Conservation (phyloP, 2,113 vertebrate species). For the Chunga burmeisteri region DNA sequence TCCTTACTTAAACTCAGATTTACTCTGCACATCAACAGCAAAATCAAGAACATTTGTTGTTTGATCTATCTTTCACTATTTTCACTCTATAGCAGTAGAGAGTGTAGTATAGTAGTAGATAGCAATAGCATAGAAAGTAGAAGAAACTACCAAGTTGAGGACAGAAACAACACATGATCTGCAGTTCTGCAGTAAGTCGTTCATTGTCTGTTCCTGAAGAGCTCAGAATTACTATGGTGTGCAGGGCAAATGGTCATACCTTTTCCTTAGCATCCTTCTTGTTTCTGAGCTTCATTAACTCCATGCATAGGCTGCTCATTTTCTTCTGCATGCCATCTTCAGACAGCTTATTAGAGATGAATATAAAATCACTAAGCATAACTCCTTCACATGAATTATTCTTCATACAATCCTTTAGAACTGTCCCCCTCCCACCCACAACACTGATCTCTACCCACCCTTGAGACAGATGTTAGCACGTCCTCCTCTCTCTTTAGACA, state of each 20-base stretch:
- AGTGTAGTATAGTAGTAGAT: too few relatives aligned
- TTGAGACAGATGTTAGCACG: fast-evolving
- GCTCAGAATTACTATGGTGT: not conserved
- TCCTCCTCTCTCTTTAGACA: not conserved
- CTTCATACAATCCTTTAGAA: not conserved
- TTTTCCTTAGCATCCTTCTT: constrained; percentile 85
- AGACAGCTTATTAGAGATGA: constrained; percentile 77
- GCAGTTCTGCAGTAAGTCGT: not conserved
- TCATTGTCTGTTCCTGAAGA: not conserved
- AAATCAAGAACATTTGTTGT: not conserved
- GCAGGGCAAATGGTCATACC: constrained; percentile 32
- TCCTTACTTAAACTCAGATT: not conserved
- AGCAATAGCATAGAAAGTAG: not conserved
- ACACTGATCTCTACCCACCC: not conserved
- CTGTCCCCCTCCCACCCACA: fast-evolving
- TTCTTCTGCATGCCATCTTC: constrained; percentile 88
- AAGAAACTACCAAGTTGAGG: not conserved
- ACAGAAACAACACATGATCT: not conserved
- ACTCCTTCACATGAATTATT: not conserved
- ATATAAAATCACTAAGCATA: not conserved
- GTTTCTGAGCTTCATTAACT: constrained; percentile 88
- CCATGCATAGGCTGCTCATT: constrained; percentile 85
- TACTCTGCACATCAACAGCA: not conserved
- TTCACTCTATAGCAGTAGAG: not conserved
- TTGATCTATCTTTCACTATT: not conserved